Evolutionary conservation across 2,113 vertebrate species (phyloP), one percentile per base, ranked within the genome.

Genomic region (Gallinago media): DNA sequence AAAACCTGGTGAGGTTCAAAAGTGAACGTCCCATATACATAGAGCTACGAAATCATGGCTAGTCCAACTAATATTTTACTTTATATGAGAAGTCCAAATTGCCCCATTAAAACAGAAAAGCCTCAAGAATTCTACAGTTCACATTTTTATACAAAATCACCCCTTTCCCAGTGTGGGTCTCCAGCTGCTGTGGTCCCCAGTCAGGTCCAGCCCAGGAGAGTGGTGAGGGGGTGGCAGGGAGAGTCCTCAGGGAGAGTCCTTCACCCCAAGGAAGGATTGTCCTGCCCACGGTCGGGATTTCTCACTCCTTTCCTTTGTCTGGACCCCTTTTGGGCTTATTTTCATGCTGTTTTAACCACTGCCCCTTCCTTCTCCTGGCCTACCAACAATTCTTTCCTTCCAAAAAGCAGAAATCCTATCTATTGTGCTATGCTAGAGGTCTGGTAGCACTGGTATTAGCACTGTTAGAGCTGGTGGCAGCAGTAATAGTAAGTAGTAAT

Each of bases 311-410:
- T 71, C 54, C 15, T 73, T 25, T 2, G 0, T 36, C 34, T 63
- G 17, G 19, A 67, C 8, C 8, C 8, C 21, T 12, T 49, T 8
- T 18, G 6, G 8, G 2, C 19, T 82, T 66, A 52, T 29, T 85
- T 91, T 63, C 14, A 10, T 22, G 11, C 10, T 58, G 4, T 36
- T 86, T 72, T 54, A 63, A 72, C 5, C 16, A n/a, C n/a, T 40
- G 2, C 4, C 8, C 3, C 12, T 61, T 42, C 25, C 15, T 91
- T 58, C n/a, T 42, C 31, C 62, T 0, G 0, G 9, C 5, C 12
- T 75, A 3, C 8, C 36, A 58, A 29, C 1, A 23, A 22, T 22
- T 11, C 26, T 89, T 74, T 12, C 6, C 8, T n/a, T 38, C 8
- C 1, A 76, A 12, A 70, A 7, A n/a, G 9, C 9, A 61, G 42